These are phyloP conservation scores for Eretmochelys imbricata DNA, from an alignment of 2,113 vertebrate genomes.

Conservation along the genomic window DNA sequence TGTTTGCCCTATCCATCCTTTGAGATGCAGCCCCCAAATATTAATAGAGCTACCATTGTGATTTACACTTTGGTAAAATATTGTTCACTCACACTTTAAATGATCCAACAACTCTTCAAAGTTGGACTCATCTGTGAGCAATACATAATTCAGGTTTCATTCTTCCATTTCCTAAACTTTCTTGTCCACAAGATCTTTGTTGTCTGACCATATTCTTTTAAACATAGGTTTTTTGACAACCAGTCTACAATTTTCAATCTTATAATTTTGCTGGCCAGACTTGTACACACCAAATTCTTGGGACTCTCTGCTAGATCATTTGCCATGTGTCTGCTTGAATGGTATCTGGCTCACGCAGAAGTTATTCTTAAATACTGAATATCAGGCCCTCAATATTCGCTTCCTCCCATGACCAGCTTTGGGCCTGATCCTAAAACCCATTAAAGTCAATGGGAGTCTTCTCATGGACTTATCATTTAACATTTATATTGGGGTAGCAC, in stretches of 20 bases:
- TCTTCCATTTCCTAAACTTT: not conserved
- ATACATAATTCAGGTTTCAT: not conserved
- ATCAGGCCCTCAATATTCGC: not conserved
- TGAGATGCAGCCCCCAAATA: conserved; percentile 21
- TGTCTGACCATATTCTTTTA: not conserved
- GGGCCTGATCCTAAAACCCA: not conserved
- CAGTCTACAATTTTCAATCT: not conserved
- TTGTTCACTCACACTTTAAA: not conserved
- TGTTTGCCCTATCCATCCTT: not conserved
- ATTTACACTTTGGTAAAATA: not conserved
- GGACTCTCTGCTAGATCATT: not conserved
- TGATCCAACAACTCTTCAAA: conserved; percentile 38
- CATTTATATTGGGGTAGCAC: not conserved
- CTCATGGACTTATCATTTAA: not conserved
- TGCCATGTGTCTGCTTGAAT: not conserved
- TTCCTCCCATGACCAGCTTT: not conserved
- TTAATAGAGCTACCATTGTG: not conserved
- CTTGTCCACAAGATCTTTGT: not conserved
- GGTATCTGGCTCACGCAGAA: not conserved
- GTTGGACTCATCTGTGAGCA: conserved; percentile 26
- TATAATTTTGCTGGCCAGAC: not conserved
- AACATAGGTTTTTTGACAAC: not conserved
- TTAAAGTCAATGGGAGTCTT: not conserved
- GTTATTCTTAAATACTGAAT: not conserved
- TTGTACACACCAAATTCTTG: not conserved